A percentile compares a stretch with the other conserved stretches of the same genome.
phyloP scores from a whole-genome alignment of 2,888 invertebrate species.

The Napeogenes inachia region DNA sequence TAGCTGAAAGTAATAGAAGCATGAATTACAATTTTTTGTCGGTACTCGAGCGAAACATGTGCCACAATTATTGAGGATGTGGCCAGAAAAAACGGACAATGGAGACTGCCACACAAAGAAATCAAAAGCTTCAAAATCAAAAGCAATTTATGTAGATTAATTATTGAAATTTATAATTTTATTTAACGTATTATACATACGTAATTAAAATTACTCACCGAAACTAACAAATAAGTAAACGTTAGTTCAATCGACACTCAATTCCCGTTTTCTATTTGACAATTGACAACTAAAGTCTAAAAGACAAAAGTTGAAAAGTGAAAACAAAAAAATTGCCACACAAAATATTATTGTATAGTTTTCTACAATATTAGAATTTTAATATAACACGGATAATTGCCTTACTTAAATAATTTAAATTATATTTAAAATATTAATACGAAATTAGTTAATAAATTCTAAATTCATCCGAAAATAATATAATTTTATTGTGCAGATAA shows the following conservation, averaged over 20 bases:
- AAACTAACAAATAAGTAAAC: not conserved
- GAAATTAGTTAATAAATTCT: too few relatives aligned
- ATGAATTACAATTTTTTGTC: conserved; percentile 58
- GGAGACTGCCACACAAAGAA: conserved; percentile 39
- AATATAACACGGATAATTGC: too few relatives aligned
- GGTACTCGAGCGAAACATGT: conserved; percentile 71
- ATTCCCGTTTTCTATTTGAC: conserved; percentile 18
- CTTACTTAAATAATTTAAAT: too few relatives aligned
- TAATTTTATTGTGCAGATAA: too few relatives aligned
- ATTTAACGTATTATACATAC: not conserved
- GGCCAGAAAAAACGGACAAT: conserved; percentile 73
- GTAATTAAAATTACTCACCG: not conserved
- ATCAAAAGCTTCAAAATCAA: not conserved
- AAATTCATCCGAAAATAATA: too few relatives aligned
- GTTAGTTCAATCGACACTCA: not conserved
- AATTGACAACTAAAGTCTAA: conserved; percentile 18
- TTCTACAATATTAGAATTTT: too few relatives aligned
- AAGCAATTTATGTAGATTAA: not conserved
- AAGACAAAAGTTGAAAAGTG: too few relatives aligned
- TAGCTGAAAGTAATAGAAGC: conserved; percentile 54
- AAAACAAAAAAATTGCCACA: too few relatives aligned
- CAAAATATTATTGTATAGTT: too few relatives aligned
- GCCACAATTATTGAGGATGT: conserved; percentile 73
- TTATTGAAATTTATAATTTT: not conserved
- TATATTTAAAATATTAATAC: too few relatives aligned